Evolutionary conservation across 2,797 vertebrate genomes (phyloP), one percentile per base, ranked within the genome.

Genomic region (Manis pentadactyla): DNA sequence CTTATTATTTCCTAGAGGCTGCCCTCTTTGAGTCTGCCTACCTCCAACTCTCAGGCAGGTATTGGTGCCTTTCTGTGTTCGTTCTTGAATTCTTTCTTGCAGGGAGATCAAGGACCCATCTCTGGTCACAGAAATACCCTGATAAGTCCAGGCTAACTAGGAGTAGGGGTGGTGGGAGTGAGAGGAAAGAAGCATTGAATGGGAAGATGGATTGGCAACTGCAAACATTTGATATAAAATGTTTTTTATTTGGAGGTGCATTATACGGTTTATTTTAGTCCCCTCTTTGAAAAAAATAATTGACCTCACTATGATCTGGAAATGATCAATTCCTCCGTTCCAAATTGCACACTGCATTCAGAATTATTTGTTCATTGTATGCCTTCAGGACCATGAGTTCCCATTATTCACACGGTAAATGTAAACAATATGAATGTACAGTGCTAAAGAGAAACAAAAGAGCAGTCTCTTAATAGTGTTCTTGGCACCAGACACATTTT

Each of bases 201-300:
- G 2, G 51, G 15, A 53, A 87, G 64, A 34, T 5, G 68, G 61
- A 51, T 0, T 88, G 77, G 14, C 37, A 79, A 84, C 13, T 68
- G 27, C 14, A 89, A 87, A 64, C 14, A 69, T 31, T 21, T 31
- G 21, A 64, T 31, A 83, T 49, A 61, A 92, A 87, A 94, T 63
- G 57, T 18, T 34, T 39, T 86, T 71, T 75, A 73, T 91, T 46
- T 85, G 55, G 17, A 90, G 90, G 61, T 51, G 19, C 15, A 75
- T 90, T 63, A 46, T 53, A 83, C 18, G 51, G 57, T 66, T 66
- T 77, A 12, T n/a, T 73, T 92, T 84, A 55, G 27, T 95, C 4
- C 57, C 34, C 75, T 82, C 39, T 51, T 27, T 83, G 51, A 87
- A 83, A 95, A 91, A 63, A 27, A 66, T 64, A 93, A 90, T 84